Evolutionary conservation across 2,888 invertebrate genomes (phyloP).

Genomic region (Bimastos eiseni): DNA sequence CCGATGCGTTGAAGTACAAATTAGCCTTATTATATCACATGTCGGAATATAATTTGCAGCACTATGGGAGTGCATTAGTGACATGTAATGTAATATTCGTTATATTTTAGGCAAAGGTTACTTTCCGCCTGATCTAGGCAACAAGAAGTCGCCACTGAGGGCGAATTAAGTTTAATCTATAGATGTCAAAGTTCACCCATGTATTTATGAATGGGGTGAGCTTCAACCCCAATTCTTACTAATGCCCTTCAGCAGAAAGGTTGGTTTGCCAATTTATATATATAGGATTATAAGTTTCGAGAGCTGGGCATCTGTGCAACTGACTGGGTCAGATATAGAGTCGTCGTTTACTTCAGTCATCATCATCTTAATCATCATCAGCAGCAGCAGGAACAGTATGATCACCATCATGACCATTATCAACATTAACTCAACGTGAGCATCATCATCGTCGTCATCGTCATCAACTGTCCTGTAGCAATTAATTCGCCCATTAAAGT

Average conservation of each 20-base stretch:
- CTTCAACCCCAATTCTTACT: neutral
- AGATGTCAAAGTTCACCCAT: too few species aligned
- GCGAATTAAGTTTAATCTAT: too few species aligned
- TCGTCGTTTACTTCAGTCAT: neutral
- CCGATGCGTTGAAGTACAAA: too few species aligned
- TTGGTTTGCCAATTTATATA: neutral
- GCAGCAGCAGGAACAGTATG: neutral
- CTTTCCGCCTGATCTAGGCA: too few species aligned
- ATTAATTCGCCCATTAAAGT: neutral
- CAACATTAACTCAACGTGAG: too few species aligned
- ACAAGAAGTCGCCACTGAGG: too few species aligned
- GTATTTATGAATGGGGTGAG: neutral
- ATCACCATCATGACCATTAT: neutral
- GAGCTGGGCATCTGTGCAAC: neutral
- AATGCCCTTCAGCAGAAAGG: neutral
- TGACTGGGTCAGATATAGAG: neutral
- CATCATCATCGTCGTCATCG: neutral
- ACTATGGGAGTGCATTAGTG: too few species aligned
- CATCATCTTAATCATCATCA: neutral
- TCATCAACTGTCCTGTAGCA: neutral
- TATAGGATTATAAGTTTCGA: neutral
- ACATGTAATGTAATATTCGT: too few species aligned
- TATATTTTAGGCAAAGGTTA: too few species aligned
- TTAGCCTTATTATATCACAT: too few species aligned
- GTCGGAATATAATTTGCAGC: too few species aligned